A percentile compares a stretch with the other conserved stretches of the same genome.
Conservation (phyloP, 2,113 vertebrate genomes). For the human (Homo sapiens) region GRCh38 chr4:106818501-106819000, state of each 20-base stretch:
- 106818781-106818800: neutral
- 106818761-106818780: neutral
- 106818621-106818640: neutral
- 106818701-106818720: neutral
- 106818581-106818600: neutral
- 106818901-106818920: neutral
- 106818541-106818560: neutral
- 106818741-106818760: neutral
- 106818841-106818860: neutral
- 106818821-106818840: neutral
- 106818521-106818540: neutral
- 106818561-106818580: neutral
- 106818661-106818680: neutral
- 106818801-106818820: neutral
- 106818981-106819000: slow-evolving; percentile 79
- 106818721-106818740: neutral
- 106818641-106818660: neutral
- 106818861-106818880: neutral
- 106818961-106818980: slow-evolving; percentile 69
- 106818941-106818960: slow-evolving; percentile 5
- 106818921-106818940: slow-evolving; percentile 28
- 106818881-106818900: neutral
- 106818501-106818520: neutral
- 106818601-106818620: neutral
- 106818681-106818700: neutral